Percentiles rank a stretch among this genome's conserved stretches.
Conservation (phyloP, 2,113 vertebrate species). For the Motacilla alba region DNA sequence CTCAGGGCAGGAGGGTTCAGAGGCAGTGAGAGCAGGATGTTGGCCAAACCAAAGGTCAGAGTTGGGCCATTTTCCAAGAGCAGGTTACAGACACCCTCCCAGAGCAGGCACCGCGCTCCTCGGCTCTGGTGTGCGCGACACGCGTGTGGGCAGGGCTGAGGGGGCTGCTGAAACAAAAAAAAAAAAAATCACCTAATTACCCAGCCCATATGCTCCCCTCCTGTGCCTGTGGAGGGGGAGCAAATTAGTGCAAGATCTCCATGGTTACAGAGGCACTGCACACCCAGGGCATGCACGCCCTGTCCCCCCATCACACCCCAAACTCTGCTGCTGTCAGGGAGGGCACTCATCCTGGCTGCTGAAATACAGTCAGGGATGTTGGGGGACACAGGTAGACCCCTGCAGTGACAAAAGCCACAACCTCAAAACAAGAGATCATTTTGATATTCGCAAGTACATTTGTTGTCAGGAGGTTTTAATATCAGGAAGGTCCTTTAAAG, state of each 20-base stretch:
- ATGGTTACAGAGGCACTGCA: background rate
- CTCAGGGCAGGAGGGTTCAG: background rate
- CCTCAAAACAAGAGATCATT: background rate
- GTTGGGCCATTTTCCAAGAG: background rate
- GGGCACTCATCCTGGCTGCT: background rate
- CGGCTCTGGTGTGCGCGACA: background rate
- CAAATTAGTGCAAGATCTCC: background rate
- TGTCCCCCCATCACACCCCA: accelerated
- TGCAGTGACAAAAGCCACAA: background rate
- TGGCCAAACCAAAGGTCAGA: slow-evolving; percentile 2
- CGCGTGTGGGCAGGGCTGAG: slow-evolving; percentile 16
- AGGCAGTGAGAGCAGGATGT: accelerated
- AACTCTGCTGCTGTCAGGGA: background rate
- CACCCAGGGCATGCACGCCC: accelerated
- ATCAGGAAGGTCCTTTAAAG: background rate
- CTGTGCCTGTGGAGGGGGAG: background rate
- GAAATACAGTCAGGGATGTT: background rate
- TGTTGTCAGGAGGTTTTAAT: background rate
- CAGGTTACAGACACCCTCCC: background rate
- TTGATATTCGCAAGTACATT: background rate
- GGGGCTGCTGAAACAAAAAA: slow-evolving; percentile 25
- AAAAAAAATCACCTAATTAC: slow-evolving; percentile 7
- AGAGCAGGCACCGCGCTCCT: background rate
- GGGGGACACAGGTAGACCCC: accelerated
- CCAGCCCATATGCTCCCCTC: slow-evolving; percentile 41